These are phyloP conservation scores for Trialeurodes vaporariorum DNA, from an alignment of 1,140 invertebrate genomes.

Conservation along the genomic window DNA sequence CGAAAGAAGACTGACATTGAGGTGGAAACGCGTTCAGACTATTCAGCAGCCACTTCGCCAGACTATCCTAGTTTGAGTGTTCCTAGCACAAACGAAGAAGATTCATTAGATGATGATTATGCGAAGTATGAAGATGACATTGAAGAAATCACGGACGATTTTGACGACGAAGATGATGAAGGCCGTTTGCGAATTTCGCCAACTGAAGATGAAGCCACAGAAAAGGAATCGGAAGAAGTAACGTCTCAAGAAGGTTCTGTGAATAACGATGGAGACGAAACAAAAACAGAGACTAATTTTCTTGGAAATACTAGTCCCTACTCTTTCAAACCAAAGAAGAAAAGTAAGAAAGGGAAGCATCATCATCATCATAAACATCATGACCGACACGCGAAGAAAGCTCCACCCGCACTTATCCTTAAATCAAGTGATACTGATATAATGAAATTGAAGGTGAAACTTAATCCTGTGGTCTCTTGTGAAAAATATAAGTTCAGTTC, in stretches of 20 bases:
- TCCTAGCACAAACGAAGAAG: neutral
- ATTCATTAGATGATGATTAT: slow-evolving; percentile 18
- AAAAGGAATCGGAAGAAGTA: slow-evolving; percentile 18
- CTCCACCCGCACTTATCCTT: slow-evolving; percentile 26
- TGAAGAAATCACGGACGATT: slow-evolving; percentile 18
- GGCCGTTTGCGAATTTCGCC: slow-evolving; percentile 15
- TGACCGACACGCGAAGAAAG: slow-evolving; percentile 19
- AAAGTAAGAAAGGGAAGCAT: slow-evolving; percentile 27
- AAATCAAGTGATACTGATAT: slow-evolving; percentile 25
- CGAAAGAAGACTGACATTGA: slow-evolving; percentile 1
- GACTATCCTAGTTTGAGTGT: neutral
- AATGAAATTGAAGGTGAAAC: slow-evolving; percentile 29
- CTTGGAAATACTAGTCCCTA: slow-evolving; percentile 8
- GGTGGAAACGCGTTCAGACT: neutral
- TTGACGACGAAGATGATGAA: slow-evolving; percentile 16
- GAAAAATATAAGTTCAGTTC: neutral
- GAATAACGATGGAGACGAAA: neutral
- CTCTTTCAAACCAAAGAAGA: slow-evolving; percentile 19
- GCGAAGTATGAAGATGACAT: slow-evolving; percentile 20
- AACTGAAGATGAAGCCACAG: slow-evolving; percentile 18
- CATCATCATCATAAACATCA: slow-evolving; percentile 25
- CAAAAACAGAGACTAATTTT: slow-evolving; percentile 13
- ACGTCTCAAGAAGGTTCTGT: slow-evolving; percentile 10
- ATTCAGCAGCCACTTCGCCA: neutral
- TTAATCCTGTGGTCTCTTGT: slow-evolving; percentile 18